A percentile compares a stretch with the other conserved stretches of the same genome.
phyloP scores from a whole-genome alignment of 2,888 invertebrate species.

The Mesoligia furuncula region DNA sequence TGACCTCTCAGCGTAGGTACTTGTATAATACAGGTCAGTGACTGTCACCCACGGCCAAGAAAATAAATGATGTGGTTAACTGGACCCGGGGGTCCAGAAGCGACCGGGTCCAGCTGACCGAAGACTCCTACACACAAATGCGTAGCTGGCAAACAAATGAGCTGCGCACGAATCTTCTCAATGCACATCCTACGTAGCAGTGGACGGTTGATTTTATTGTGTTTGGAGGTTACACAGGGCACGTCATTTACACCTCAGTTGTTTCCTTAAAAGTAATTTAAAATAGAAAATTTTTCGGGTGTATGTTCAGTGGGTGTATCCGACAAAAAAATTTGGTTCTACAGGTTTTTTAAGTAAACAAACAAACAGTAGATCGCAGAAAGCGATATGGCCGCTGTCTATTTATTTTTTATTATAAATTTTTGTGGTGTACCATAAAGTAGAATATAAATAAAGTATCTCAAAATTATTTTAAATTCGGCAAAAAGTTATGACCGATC shows the following conservation, averaged over 20 bases:
- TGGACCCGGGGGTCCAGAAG: no score
- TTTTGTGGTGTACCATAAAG: no score
- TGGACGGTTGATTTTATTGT: background rate
- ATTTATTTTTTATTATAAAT: no score
- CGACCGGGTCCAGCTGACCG: no score
- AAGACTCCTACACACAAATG: background rate
- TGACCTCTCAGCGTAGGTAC: no score
- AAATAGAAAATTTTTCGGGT: background rate
- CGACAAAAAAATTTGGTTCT: background rate
- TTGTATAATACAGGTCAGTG: no score
- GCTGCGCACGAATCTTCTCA: no score
- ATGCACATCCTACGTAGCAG: background rate
- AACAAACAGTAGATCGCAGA: no score
- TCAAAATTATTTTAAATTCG: background rate
- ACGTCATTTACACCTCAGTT: constrained; percentile 34
- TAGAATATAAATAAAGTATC: no score
- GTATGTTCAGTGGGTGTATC: background rate
- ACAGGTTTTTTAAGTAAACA: background rate
- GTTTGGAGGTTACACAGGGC: background rate
- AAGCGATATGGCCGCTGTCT: no score
- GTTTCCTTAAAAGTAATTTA: background rate
- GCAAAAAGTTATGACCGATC: background rate
- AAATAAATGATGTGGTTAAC: no score
- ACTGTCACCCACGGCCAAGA: no score
- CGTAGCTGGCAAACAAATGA: background rate